phyloP scores from a whole-genome alignment of 2,113 vertebrate genomes.

The Stigmatopora nigra region DNA sequence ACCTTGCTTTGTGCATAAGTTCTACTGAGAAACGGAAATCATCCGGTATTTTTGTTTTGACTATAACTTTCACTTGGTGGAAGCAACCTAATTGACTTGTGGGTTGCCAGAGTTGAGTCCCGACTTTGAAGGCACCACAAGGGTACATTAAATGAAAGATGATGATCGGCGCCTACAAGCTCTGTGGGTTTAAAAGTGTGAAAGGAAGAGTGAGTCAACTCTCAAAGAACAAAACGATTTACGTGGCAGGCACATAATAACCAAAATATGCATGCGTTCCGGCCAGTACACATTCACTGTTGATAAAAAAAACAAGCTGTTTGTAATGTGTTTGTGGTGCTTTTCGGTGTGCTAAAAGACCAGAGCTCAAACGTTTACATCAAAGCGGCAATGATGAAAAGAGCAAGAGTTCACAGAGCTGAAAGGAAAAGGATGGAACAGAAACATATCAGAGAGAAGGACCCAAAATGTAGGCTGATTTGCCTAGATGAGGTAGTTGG shows the following conservation, averaged over 20 bases:
- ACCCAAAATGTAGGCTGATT: slow-evolving; percentile 3
- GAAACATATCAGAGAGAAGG: background rate
- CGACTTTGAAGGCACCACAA: background rate
- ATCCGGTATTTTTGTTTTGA: background rate
- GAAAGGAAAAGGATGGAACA: background rate
- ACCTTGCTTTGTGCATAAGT: no score
- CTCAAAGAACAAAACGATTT: background rate
- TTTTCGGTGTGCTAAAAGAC: background rate
- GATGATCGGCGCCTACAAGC: slow-evolving; percentile 1
- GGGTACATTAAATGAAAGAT: background rate
- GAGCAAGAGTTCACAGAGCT: slow-evolving; percentile 1
- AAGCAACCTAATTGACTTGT: background rate
- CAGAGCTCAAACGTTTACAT: slow-evolving; percentile 1
- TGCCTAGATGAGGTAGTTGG: background rate
- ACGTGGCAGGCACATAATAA: background rate
- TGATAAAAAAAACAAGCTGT: background rate
- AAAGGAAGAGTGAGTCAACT: background rate
- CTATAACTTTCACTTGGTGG: background rate
- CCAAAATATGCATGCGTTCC: background rate
- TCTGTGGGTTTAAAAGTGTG: background rate
- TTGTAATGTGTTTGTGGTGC: background rate
- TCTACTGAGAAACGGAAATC: no score
- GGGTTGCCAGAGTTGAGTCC: background rate
- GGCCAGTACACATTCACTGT: background rate
- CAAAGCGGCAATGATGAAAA: slow-evolving; percentile 2